phyloP scores from a whole-genome alignment of 2,888 invertebrate genomes.

The Liodrosophila aerea region DNA sequence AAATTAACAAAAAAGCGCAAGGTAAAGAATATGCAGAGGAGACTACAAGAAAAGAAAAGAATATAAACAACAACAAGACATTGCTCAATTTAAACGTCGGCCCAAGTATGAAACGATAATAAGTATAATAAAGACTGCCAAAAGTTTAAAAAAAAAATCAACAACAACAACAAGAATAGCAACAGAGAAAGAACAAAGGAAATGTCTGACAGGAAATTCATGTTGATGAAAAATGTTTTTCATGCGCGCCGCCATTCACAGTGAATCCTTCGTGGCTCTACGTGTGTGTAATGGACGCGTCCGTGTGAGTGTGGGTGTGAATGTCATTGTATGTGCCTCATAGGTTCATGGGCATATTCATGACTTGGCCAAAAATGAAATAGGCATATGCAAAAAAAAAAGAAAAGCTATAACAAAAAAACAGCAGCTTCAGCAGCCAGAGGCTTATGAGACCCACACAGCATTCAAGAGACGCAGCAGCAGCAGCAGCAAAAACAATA shows the following conservation, averaged over 20 bases:
- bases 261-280: slow-evolving; percentile 31
- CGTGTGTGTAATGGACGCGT: slow-evolving; percentile 18
- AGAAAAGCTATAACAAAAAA: too few relatives aligned
- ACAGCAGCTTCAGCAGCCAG: slow-evolving; percentile 14
- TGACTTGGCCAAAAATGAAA: slow-evolving; percentile 60
- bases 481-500: slow-evolving; percentile 8
- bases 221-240: slow-evolving; percentile 75
- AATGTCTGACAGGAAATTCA: slow-evolving; percentile 68
- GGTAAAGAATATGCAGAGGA: slow-evolving; percentile 2
- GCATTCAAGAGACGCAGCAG: slow-evolving; percentile 20
- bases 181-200: slow-evolving; percentile 54
- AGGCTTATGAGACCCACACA: too few relatives aligned
- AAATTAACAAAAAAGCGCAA: slow-evolving; percentile 6
- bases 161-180: slow-evolving; percentile 21
- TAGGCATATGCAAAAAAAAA: slow-evolving; percentile 36
- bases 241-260: slow-evolving; percentile 67
- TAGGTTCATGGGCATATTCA: slow-evolving; percentile 61
- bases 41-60: slow-evolving; percentile 1
- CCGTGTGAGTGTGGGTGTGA: slow-evolving; percentile 17
- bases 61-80: too few relatives aligned
- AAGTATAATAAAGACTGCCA: slow-evolving; percentile 74
- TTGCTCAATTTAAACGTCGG: slow-evolving; percentile 53
- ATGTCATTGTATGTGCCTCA: slow-evolving; percentile 30
- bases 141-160: slow-evolving; percentile 55
- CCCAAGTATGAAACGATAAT: slow-evolving; percentile 69